These are phyloP conservation scores for Montipora foliosa DNA, from an alignment of 64 coral and sea anemone genomes.

Conservation along the genomic window DNA sequence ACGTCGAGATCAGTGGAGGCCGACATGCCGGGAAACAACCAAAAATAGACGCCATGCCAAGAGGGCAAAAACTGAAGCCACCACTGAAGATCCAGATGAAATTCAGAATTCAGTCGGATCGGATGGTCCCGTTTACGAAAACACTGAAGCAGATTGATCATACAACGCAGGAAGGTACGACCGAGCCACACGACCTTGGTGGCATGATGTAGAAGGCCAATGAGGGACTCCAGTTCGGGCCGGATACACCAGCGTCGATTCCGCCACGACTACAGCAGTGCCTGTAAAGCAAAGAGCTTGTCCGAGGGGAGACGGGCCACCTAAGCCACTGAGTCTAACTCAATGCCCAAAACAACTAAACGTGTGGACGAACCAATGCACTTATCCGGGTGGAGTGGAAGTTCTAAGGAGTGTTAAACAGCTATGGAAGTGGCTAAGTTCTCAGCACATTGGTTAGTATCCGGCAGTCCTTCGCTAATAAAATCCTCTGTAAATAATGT, in stretches of 20 bases:
- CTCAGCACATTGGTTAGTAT: too few relatives aligned
- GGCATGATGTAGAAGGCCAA: constrained; percentile 18
- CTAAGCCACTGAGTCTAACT: constrained; percentile 25
- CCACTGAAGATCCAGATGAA: constrained; percentile 57
- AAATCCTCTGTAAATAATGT: too few relatives aligned
- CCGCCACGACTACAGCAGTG: background rate
- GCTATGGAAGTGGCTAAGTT: too few relatives aligned
- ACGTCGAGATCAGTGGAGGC: constrained; percentile 13
- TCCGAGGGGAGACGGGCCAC: constrained; percentile 7
- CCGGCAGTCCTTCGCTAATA: too few relatives aligned
- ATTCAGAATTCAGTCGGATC: constrained; percentile 23
- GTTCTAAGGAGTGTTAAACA: too few relatives aligned
- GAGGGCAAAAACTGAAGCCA: constrained; percentile 44
- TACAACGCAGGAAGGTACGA: constrained; percentile 41
- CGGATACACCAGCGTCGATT: background rate
- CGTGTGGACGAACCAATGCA: constrained; percentile 53
- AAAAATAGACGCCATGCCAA: constrained; percentile 60
- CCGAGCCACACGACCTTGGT: constrained; percentile 20
- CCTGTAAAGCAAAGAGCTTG: constrained; percentile 30
- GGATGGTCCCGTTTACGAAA: background rate
- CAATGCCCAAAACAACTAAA: constrained; percentile 36
- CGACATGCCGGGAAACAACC: constrained; percentile 34
- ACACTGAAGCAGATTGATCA: constrained; percentile 23
- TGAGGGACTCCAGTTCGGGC: constrained; percentile 40
- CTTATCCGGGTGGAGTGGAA: constrained; percentile 3